Conservation (phyloP, 2,113 vertebrate genomes). For the Serinus canaria region DNA sequence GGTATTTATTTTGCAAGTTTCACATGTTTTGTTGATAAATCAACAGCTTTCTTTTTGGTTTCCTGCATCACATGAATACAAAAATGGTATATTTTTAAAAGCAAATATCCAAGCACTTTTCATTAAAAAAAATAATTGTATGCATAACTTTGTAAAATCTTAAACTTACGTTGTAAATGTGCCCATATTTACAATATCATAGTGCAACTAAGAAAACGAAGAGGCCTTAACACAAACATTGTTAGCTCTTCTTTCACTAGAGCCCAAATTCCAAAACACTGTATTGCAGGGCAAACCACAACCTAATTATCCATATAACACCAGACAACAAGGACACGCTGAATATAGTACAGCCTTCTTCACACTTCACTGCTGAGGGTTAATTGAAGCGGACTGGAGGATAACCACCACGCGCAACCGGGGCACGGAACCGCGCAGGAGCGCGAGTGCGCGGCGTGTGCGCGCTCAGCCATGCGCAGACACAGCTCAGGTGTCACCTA, state of each 20-base stretch:
- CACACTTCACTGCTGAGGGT: background rate
- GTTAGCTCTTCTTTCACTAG: conserved; percentile 49
- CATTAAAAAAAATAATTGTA: conserved; percentile 56
- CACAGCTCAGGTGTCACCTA: background rate
- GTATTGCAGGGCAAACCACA: conserved; percentile 55
- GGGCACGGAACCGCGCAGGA: background rate
- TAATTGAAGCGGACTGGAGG: background rate
- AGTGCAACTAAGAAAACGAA: conserved; percentile 60
- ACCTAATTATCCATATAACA: conserved; percentile 44
- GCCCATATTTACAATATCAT: conserved; percentile 63
- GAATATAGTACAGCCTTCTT: conserved; percentile 32
- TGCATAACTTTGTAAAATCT: conserved; percentile 41
- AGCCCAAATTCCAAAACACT: conserved; percentile 53
- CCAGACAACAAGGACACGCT: conserved; percentile 25
- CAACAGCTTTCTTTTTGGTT: conserved; percentile 44
- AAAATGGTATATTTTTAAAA: conserved; percentile 49
- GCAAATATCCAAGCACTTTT: conserved; percentile 41
- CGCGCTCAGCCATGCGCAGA: background rate
- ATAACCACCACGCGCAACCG: background rate
- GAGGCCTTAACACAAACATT: conserved; percentile 55
- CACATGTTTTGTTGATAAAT: conserved; percentile 31
- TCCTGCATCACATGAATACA: conserved; percentile 59
- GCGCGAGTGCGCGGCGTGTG: background rate
- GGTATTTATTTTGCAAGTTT: conserved; percentile 31
- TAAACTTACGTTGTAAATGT: conserved; percentile 49